Evolutionary conservation across 2,797 vertebrate species (phyloP).

Genomic region (Miichthys miiuy): DNA sequence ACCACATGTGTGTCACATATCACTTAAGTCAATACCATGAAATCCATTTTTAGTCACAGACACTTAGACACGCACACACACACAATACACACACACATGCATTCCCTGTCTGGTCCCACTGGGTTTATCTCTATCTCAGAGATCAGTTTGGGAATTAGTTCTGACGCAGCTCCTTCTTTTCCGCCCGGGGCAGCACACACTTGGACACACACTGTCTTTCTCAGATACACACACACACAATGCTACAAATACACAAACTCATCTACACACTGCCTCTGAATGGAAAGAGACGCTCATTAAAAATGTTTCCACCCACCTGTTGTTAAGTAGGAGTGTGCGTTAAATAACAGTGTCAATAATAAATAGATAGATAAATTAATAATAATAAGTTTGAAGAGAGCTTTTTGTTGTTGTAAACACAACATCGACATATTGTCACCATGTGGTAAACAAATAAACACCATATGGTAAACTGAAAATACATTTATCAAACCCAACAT

Average conservation of each 20-base stretch:
- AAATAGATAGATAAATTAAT: background rate
- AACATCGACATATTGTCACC: background rate
- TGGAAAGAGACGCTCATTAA: conserved; percentile 1
- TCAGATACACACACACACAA: conserved; percentile 16
- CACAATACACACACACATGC: conserved; percentile 12
- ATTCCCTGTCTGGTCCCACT: conserved; percentile 14
- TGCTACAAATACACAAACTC: background rate
- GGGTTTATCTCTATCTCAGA: conserved; percentile 52
- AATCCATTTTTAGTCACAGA: conserved; percentile 55
- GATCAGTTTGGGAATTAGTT: conserved; percentile 56
- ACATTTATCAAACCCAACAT: background rate
- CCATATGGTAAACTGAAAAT: background rate
- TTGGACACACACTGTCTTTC: conserved; percentile 12
- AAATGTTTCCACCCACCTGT: conserved; percentile 17
- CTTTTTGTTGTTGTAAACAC: background rate
- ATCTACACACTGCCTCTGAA: background rate
- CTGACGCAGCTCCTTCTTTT: conserved; percentile 48
- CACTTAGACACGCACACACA: conserved; percentile 8
- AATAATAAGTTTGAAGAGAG: background rate
- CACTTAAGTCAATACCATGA: conserved; percentile 49
- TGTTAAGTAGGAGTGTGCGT: background rate
- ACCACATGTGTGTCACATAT: conserved; percentile 45
- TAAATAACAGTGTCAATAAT: background rate
- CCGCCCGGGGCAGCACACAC: background rate
- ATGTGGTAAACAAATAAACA: background rate